These are phyloP conservation scores for Zaprionus lachaisei DNA, from an alignment of 1,140 invertebrate genomes.

Conservation along the genomic window DNA sequence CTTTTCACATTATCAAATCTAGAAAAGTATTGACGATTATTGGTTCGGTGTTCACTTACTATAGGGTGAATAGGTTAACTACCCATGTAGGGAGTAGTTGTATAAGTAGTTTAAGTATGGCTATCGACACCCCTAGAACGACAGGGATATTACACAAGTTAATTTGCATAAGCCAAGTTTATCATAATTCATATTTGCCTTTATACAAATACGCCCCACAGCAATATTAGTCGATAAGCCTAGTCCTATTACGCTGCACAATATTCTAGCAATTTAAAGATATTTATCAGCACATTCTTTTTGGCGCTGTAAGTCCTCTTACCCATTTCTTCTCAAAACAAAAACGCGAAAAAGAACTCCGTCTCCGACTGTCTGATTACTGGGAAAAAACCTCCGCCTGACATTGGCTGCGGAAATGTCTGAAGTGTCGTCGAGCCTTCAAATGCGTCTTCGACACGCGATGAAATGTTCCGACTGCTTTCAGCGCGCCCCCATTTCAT, in stretches of 20 bases:
- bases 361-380: neutral
- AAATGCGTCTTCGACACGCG: conserved; percentile 77
- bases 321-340: neutral
- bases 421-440: conserved; percentile 75
- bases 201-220: neutral
- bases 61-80: no score
- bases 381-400: conserved; percentile 9
- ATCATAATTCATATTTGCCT: neutral
- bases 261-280: conserved; percentile 24
- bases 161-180: neutral
- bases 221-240: neutral
- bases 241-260: neutral
- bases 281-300: conserved; percentile 26
- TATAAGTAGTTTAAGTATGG: no score
- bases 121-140: no score
- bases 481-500: conserved; percentile 21
- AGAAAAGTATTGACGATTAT: no score
- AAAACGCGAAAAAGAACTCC: neutral
- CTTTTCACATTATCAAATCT: no score
- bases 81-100: no score
- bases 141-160: neutral
- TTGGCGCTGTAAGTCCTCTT: neutral
- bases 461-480: conserved; percentile 58
- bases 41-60: no score
- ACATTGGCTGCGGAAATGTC: conserved; percentile 64